Evolutionary conservation across 2,113 vertebrate genomes (phyloP), one percentile per base, ranked within the genome.

Genomic region (Corydoras maculifer): DNA sequence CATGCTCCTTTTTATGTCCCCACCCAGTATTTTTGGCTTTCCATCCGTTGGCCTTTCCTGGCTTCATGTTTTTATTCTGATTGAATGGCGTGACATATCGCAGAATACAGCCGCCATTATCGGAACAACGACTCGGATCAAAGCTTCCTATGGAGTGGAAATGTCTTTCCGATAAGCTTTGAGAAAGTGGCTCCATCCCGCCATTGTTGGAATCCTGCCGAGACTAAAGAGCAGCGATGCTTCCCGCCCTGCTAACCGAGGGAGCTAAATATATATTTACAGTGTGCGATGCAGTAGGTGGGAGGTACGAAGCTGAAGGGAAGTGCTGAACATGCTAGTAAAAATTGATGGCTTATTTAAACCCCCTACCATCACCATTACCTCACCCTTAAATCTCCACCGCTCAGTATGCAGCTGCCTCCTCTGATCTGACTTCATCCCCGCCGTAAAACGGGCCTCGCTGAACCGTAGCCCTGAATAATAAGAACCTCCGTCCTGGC

Each of bases 291-390:
- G 62, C 49, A 54, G 25, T 35, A 63, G 59, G 71, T 62, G 72
- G 61, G 31, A 71, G 65, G 68, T 59, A 65, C 7, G 66, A 76
- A 43, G 62, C 29, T 68, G 58, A 75, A 78, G 51, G 73, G 68
- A 74, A 67, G 79, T 75, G 69, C 77, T 80, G 73, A 77, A 62
- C 71, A 65, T 4, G 82, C 85, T 88, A 89, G 80, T 88, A 87
- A 88, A 87, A 88, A 84, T 87, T 88, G 84, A 91, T 85, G 82
- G 79, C 82, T 90, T 90, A 88, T 92, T 92, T 82, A 89, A 87
- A 85, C 87, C 83, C 82, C 83, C 86, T 86, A 81, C 81, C 43
- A 35, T 43, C 32, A 14, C 43, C 32, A 43, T n/a, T 35, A n/a
- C 61, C 32, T 13, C 65, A 50, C 63, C 31, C 13, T 86, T 89